phyloP scores from a whole-genome alignment of 2,888 invertebrate species.

The Serripes groenlandicus region DNA sequence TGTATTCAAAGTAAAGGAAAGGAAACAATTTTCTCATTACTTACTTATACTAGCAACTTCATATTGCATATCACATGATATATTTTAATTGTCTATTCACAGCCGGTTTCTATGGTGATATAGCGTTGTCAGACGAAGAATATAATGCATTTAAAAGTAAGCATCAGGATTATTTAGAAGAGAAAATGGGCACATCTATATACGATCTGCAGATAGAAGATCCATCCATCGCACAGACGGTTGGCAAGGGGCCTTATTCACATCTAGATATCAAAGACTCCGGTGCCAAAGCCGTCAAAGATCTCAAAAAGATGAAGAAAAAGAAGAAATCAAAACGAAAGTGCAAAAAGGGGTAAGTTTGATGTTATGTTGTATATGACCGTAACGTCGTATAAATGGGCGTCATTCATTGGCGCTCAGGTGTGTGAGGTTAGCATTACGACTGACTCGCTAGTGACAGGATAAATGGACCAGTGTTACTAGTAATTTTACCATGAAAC shows the following conservation, averaged over 20 bases:
- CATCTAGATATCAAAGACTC: slow-evolving; percentile 44
- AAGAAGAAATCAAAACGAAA: slow-evolving; percentile 52
- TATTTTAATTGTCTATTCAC: slow-evolving; percentile 24
- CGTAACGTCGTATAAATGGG: too few relatives aligned
- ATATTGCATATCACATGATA: too few relatives aligned
- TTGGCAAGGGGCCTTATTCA: slow-evolving; percentile 50
- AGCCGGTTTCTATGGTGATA: slow-evolving; percentile 83
- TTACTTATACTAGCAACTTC: too few relatives aligned
- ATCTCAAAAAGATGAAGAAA: slow-evolving; percentile 44
- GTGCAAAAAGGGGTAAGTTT: slow-evolving; percentile 70
- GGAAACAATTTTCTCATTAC: too few relatives aligned
- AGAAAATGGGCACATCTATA: slow-evolving; percentile 62
- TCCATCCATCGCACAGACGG: slow-evolving; percentile 62
- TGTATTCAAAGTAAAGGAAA: too few relatives aligned
- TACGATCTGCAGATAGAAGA: slow-evolving; percentile 79
- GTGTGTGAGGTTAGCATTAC: too few relatives aligned
- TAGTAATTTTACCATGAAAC: too few relatives aligned
- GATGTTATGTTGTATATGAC: too few relatives aligned
- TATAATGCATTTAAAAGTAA: slow-evolving; percentile 58
- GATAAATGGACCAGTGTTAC: too few relatives aligned
- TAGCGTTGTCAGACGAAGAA: slow-evolving; percentile 81
- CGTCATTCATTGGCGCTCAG: too few relatives aligned
- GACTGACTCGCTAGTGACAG: too few relatives aligned
- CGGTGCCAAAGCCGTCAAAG: slow-evolving; percentile 11
- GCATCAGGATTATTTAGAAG: slow-evolving; percentile 50